These are phyloP conservation scores for Oplegnathus fasciatus DNA, from an alignment of 2,113 vertebrate species.

Conservation along the genomic window DNA sequence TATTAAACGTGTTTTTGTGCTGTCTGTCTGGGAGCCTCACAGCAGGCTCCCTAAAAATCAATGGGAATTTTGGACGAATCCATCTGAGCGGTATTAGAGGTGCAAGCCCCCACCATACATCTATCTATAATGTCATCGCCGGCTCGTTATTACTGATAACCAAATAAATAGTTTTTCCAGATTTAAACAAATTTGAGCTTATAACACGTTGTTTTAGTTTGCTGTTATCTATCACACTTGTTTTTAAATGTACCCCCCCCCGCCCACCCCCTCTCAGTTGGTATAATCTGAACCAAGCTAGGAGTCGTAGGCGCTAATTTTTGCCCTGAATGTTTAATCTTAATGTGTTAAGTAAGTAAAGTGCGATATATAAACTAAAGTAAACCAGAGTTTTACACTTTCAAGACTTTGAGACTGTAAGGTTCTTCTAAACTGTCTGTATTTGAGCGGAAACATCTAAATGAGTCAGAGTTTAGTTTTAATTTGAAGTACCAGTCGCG, in stretches of 20 bases:
- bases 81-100: constrained; percentile 35
- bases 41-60: constrained; percentile 69
- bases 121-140: neutral
- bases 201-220: neutral
- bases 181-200: fast-evolving
- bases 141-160: neutral
- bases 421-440: neutral
- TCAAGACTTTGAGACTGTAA: neutral
- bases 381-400: too few relatives aligned
- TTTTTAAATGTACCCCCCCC: neutral
- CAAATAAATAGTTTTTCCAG: fast-evolving
- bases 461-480: neutral
- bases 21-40: constrained; percentile 54
- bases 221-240: neutral
- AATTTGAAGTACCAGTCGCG: constrained; percentile 33
- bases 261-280: constrained; percentile 25
- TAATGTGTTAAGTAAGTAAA: neutral
- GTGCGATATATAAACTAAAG: neutral
- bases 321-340: constrained; percentile 22
- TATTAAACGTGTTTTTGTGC: constrained; percentile 43
- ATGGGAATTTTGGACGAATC: constrained; percentile 66
- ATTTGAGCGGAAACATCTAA: neutral
- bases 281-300: constrained; percentile 51
- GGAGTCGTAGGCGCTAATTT: constrained; percentile 62
- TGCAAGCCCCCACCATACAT: fast-evolving